Evolutionary conservation across 2,797 vertebrate genomes (phyloP).

Genomic region (Sciaenops ocellatus): DNA sequence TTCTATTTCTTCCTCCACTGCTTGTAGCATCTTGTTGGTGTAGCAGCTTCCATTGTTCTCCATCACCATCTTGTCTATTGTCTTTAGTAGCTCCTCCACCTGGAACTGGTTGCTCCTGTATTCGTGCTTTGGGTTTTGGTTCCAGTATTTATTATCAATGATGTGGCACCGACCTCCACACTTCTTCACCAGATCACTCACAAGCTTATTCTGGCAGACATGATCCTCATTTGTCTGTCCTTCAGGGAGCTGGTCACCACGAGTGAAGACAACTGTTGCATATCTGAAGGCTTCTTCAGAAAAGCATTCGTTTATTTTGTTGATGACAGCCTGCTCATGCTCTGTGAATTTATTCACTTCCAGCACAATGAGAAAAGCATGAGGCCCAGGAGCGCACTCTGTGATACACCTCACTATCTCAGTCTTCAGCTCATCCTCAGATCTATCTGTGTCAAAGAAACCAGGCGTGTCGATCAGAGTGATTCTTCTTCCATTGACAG

Average conservation of each 20-base stretch:
- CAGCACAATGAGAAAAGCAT: conserved; percentile 46
- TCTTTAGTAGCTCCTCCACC: conserved; percentile 35
- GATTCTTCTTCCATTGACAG: not conserved
- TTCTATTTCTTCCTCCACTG: accelerated
- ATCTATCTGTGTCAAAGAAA: accelerated
- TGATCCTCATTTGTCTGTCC: not conserved
- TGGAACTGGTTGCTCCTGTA: conserved; percentile 52
- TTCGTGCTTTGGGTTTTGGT: not conserved
- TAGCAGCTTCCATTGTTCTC: conserved; percentile 18
- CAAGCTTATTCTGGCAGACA: accelerated
- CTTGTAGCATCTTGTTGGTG: conserved; percentile 19
- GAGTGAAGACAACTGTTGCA: conserved; percentile 33
- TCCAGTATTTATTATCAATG: conserved; percentile 53
- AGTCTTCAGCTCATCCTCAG: accelerated
- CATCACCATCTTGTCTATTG: conserved; percentile 29
- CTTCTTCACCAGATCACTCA: conserved; percentile 38
- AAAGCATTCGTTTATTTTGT: accelerated
- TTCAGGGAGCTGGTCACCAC: not conserved
- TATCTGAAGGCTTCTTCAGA: not conserved
- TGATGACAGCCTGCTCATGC: accelerated
- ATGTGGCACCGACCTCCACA: conserved; percentile 35
- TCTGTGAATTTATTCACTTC: conserved; percentile 33
- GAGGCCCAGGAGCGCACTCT: conserved; percentile 54
- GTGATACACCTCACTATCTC: conserved; percentile 2
- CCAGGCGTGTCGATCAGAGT: conserved; percentile 41